These are phyloP conservation scores for Cyclophora punctaria DNA, from an alignment of 2,888 invertebrate species.

Conservation along the genomic window DNA sequence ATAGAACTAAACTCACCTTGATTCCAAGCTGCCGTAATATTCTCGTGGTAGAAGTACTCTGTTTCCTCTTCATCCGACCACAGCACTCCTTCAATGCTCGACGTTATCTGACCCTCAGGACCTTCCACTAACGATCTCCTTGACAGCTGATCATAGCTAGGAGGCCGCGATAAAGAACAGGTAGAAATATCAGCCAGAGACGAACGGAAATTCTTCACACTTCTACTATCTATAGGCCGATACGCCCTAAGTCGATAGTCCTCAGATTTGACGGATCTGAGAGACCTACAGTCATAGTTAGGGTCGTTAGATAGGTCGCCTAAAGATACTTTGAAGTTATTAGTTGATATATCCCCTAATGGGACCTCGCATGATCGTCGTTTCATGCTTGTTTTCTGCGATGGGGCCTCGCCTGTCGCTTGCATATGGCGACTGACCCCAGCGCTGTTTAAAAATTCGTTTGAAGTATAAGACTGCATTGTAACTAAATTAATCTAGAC, in stretches of 20 bases:
- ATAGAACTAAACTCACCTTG: conserved; percentile 46
- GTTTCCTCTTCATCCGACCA: conserved; percentile 73
- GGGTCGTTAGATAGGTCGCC: conserved; percentile 55
- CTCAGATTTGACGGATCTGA: conserved; percentile 56
- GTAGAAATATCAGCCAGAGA: conserved; percentile 58
- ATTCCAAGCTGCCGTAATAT: conserved; percentile 66
- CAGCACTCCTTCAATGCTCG: conserved; percentile 69
- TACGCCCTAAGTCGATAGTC: conserved; percentile 51
- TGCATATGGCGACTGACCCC: conserved; percentile 69
- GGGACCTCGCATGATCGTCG: conserved; percentile 66
- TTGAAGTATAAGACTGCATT: conserved; percentile 62
- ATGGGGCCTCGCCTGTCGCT: conserved; percentile 64
- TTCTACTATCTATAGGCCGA: conserved; percentile 61
- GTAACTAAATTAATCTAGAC: conserved; percentile 33
- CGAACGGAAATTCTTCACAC: conserved; percentile 62
- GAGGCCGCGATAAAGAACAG: conserved; percentile 52
- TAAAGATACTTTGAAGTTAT: conserved; percentile 65
- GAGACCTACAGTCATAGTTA: conserved; percentile 55
- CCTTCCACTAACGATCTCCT: conserved; percentile 61
- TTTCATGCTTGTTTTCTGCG: conserved; percentile 67
- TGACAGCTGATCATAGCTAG: conserved; percentile 65
- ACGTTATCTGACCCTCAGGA: conserved; percentile 54
- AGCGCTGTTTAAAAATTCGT: conserved; percentile 63
- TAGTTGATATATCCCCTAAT: conserved; percentile 61
- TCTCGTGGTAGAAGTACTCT: conserved; percentile 70